These are phyloP conservation scores for Bergia puertoricense DNA, from an alignment of 92 coral and sea anemone genomes.

Conservation along the genomic window DNA sequence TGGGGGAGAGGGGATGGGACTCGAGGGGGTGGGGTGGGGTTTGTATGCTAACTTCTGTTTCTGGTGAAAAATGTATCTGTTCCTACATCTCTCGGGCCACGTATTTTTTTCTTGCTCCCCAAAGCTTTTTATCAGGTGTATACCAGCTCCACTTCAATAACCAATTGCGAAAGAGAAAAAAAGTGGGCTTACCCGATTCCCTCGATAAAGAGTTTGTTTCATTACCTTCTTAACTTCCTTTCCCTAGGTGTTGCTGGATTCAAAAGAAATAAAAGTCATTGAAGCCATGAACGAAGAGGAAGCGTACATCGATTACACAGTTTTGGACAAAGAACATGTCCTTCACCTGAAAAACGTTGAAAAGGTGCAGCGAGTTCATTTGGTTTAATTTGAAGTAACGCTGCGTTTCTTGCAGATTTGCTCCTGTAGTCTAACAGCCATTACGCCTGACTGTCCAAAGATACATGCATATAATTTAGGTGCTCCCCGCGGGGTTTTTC, in stretches of 20 bases:
- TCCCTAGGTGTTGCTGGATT: conserved; percentile 49
- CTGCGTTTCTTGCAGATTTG: background rate
- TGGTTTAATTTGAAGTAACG: background rate
- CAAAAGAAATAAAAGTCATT: conserved; percentile 44
- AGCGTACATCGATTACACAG: conserved; percentile 46
- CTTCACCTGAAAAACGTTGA: conserved; percentile 8
- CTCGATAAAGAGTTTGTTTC: background rate
- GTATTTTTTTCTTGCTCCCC: too few species aligned
- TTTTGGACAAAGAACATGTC: conserved; percentile 37
- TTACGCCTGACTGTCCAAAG: too few species aligned
- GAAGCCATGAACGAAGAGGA: conserved; percentile 46
- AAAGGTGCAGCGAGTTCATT: background rate
- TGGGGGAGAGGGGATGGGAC: background rate
- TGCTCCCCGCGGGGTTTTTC: too few species aligned
- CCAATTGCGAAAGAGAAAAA: background rate
- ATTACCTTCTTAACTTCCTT: background rate
- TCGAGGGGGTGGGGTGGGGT: background rate
- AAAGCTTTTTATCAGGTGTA: background rate
- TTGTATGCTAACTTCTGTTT: too few species aligned
- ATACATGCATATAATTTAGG: too few species aligned
- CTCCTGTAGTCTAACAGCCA: too few species aligned
- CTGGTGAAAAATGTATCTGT: too few species aligned
- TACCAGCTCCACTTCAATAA: background rate
- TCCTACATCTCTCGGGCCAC: too few species aligned
- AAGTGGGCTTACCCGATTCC: background rate